Base-by-base conservation (phyloP, 2,113 vertebrate species). In the Thinocorus orbignyianus region DNA sequence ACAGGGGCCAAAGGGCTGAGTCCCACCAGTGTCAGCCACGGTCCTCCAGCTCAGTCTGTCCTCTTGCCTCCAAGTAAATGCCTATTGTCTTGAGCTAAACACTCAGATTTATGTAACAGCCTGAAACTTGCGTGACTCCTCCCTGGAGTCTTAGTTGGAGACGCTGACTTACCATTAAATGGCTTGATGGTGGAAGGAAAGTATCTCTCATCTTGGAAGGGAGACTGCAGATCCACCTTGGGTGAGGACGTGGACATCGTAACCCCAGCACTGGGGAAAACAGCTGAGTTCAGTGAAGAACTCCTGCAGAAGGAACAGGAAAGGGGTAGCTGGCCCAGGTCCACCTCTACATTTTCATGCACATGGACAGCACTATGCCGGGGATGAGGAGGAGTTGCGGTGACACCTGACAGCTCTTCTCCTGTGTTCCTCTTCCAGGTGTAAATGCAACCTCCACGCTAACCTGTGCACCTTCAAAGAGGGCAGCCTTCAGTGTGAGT, bases 391-490 rank as follows among this genome's bases (percentile, higher is more conserved):
- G 62, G 33, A 81, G 42, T 13, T 41, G 48, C 73, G 33, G 25
- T 2, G 20, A 19, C 19, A 62, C 33, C 71, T 86, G 93, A 96
- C 31, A 23, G 61, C 77, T 86, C 55, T 78, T 82, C 46, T 64
- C 42, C 78, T 48, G 9, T 93, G 60, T 91, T 78, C 71, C 65
- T 51, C 90, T 74, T 88, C 19, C 97, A 99, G 99, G 98, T 99
- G 99, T 94, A 99, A 99, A 95, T 99, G 99, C 96, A 99, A 99
- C 98, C 99, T 99, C 86, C 99, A 99, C 0, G 98, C 99, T 74
- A 99, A 98, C 92, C 98, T 99, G 97, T 99, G 99, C 98, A 98
- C 98, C 71, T 98, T 98, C 95, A 98, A 95, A 2, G 99, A 99
- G 18, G 99, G 99, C 92, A 99, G 98, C 97, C 98, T 99, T 31